Base-by-base conservation (phyloP, 2,888 invertebrate species). In the Didymodactylos carnosus region DNA sequence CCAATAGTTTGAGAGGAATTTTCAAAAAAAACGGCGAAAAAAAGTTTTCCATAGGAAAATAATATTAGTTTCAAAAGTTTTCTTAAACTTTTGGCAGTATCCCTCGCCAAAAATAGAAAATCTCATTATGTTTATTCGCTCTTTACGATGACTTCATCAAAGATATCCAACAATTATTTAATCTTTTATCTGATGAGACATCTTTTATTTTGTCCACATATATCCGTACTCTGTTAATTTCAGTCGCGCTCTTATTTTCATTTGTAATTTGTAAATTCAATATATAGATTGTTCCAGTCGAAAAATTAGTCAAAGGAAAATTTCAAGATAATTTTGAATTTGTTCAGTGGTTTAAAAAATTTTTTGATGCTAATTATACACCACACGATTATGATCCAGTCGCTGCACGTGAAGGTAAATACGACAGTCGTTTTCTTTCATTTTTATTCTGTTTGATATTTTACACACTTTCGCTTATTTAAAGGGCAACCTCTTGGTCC, bases 281-380 rank as follows among this genome's bases (percentile, higher is more conserved):
- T 86, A 83, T 87, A 79, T 88, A 97, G 95, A 92, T 95, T 83
- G 94, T 98, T 85, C 94, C 95, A 78, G 94, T 99, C 86, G 97
- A 98, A 87, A 92, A 91, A 87, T 88, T 99, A 86, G 93, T 97
- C 84, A 97, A 97, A 86, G 97, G 94, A 82, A 89, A 94, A 82
- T 98, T 98, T 87, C 98, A 98, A 88, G 98, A 98, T 87, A 98
- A 98, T 87, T 98, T 98, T 88, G 98, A 98, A 87, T 98, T 98
- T 87, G 90, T 98, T 80, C 98, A 99, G 87, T 98, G 98, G 98
- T 98, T 99, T 88, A 98, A 98, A 88, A 95, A 95, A 85, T 97
- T 99, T 87, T 99, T 97, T 86, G 98, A 99, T 87, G 95, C 97
- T 79, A 99, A 99, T 87, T 98, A 95, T 86, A 94, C 94, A 84